Percentiles rank a stretch among this genome's conserved stretches.
Evolutionary conservation across 2,113 vertebrate genomes (phyloP).

Genomic region (Cephalopholis sonnerati): DNA sequence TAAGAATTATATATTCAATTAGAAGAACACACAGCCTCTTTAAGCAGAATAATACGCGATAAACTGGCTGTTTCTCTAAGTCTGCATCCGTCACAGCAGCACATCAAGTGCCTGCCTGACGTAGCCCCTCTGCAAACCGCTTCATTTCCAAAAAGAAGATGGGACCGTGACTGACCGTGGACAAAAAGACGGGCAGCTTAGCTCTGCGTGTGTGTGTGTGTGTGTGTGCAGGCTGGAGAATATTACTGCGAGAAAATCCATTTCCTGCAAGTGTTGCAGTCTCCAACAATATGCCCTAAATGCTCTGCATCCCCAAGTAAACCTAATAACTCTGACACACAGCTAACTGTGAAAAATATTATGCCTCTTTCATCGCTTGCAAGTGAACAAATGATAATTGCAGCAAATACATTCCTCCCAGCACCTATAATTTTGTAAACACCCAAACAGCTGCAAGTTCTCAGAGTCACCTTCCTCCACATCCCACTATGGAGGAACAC

Average conservation of each 20-base stretch:
- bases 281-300: slow-evolving; percentile 74
- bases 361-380: slow-evolving; percentile 58
- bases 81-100: slow-evolving; percentile 25
- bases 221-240: slow-evolving; percentile 46
- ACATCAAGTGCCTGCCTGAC: slow-evolving; percentile 7
- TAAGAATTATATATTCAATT: slow-evolving; percentile 12
- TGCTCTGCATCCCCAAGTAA: slow-evolving; percentile 64
- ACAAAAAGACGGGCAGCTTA: slow-evolving; percentile 44
- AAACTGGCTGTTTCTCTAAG: slow-evolving; percentile 15
- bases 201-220: background rate
- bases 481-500: background rate
- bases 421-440: slow-evolving; percentile 62
- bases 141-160: slow-evolving; percentile 48
- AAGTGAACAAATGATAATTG: slow-evolving; percentile 74
- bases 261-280: slow-evolving; percentile 68
- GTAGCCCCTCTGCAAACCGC: slow-evolving; percentile 26
- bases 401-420: slow-evolving; percentile 65
- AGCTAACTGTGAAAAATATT: slow-evolving; percentile 69
- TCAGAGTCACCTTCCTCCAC: slow-evolving; percentile 16
- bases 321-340: slow-evolving; percentile 70
- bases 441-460: slow-evolving; percentile 61
- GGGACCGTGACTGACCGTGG: slow-evolving; percentile 54
- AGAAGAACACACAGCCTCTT: background rate
- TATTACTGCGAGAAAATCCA: slow-evolving; percentile 63
- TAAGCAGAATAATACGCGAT: slow-evolving; percentile 6